Evolutionary conservation across 2,797 vertebrate species (phyloP), one percentile per base, ranked within the genome.

Genomic region (Amphiprion clarkii): DNA sequence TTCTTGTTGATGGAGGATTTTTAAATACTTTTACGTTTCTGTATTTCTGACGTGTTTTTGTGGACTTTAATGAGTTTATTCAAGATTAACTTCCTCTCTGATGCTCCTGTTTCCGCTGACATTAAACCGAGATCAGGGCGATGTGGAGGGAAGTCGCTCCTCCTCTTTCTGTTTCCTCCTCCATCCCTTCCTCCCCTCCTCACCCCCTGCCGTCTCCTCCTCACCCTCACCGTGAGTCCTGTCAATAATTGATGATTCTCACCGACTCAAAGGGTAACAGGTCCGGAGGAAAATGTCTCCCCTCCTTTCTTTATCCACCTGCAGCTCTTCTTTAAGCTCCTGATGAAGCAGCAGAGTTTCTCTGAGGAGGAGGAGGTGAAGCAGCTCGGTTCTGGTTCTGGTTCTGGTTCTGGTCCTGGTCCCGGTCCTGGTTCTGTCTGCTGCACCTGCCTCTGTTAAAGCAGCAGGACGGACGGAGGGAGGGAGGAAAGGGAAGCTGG

Each of bases 161-260:
- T 31, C 31, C 31, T 31, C 33, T 7, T 36, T 23, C 57, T 46
- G 44, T 19, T 6, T 36, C 62, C 10, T 46, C 46, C 63, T 49
- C 69, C 63, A 60, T 42, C 13, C 39, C 71, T 55, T 64, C 33
- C 27, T 81, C 52, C 62, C 59, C 36, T 88, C 85, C 75, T 76
- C 83, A 91, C 80, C 91, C 88, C 90, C 94, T 92, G 93, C 92
- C 92, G 92, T 83, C 90, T 85, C 74, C 87, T 92, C 88, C 90
- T 91, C 91, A 90, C 92, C 88, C 93, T 94, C 80, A 84, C 93
- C 91, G 91, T 88, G 92, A 88, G 91, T 49, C 75, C 89, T 89
- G 88, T 96, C 94, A 95, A 96, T 96, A 95, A 96, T 96, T 95
- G 91, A 96, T 95, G 91, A 92, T 86, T 84, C 78, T 90, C 80